Percentiles rank a stretch among this genome's conserved stretches.
Evolutionary conservation across 2,113 vertebrate species (phyloP).

Genomic region (Tachycineta bicolor): DNA sequence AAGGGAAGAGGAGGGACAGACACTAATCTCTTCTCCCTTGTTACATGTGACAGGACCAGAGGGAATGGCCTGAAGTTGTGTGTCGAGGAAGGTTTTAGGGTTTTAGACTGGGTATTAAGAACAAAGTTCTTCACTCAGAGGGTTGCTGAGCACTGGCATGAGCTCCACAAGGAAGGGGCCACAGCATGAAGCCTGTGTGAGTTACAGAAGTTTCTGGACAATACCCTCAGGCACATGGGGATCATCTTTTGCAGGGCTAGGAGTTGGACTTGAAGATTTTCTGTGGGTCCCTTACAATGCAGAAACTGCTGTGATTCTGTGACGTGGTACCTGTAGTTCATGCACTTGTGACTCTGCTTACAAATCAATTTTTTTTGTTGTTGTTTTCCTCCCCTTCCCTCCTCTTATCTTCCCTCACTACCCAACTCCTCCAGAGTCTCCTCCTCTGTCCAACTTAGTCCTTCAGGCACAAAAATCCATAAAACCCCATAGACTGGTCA

Average conservation of each 20-base stretch:
- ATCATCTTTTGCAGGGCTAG: neutral
- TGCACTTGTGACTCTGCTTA: neutral
- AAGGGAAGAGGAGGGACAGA: neutral
- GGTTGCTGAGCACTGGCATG: neutral
- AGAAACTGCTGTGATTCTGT: neutral
- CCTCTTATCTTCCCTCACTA: rapidly evolving
- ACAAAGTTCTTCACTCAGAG: neutral
- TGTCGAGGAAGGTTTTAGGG: neutral
- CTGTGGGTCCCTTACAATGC: neutral
- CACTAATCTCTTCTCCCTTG: neutral
- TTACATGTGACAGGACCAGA: neutral
- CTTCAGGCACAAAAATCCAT: neutral
- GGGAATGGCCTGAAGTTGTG: neutral
- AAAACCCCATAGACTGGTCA: neutral
- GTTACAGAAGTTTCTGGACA: too few relatives aligned
- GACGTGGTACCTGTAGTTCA: neutral
- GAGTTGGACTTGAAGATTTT: rapidly evolving
- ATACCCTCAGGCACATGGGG: neutral
- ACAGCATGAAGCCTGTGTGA: neutral
- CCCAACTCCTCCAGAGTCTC: too few relatives aligned
- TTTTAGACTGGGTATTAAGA: neutral
- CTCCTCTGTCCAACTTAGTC: neutral
- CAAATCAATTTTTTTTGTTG: neutral
- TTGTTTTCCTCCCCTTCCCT: rapidly evolving
- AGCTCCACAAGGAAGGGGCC: neutral